Evolutionary conservation across 2,113 vertebrate species (phyloP).

Genomic region (Alces alces): DNA sequence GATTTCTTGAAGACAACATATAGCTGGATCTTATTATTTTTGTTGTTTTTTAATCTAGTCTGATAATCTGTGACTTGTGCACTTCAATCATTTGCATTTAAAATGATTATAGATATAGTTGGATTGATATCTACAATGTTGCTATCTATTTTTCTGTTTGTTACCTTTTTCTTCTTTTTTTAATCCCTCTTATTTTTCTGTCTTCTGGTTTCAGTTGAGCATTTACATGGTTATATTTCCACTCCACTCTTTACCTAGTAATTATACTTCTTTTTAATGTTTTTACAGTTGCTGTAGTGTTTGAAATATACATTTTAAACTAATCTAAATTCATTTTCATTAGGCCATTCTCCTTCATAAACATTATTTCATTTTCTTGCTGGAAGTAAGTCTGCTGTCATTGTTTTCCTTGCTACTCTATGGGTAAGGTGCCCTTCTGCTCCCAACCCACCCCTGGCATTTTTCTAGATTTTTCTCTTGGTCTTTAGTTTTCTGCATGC

Average conservation of each 20-base stretch:
- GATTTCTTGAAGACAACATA: neutral
- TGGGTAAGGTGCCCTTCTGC: neutral
- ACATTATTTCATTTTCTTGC: neutral
- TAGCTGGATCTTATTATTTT: neutral
- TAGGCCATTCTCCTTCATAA: neutral
- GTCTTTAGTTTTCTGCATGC: neutral
- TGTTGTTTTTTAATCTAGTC: neutral
- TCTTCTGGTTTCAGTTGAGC: neutral
- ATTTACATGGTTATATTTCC: neutral
- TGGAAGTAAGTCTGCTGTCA: neutral
- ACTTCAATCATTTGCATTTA: neutral
- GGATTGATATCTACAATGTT: neutral
- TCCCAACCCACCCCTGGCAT: neutral
- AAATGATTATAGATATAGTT: neutral
- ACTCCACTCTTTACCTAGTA: neutral
- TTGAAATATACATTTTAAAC: neutral
- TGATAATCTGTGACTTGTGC: neutral
- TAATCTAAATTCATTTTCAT: neutral
- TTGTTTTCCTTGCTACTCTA: neutral
- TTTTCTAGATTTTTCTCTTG: neutral
- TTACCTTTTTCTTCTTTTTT: neutral
- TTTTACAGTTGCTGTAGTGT: neutral
- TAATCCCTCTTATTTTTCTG: neutral
- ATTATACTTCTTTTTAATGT: neutral
- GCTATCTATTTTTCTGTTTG: neutral